Conservation (phyloP, 2,888 invertebrate species). For the Eilema depressum region DNA sequence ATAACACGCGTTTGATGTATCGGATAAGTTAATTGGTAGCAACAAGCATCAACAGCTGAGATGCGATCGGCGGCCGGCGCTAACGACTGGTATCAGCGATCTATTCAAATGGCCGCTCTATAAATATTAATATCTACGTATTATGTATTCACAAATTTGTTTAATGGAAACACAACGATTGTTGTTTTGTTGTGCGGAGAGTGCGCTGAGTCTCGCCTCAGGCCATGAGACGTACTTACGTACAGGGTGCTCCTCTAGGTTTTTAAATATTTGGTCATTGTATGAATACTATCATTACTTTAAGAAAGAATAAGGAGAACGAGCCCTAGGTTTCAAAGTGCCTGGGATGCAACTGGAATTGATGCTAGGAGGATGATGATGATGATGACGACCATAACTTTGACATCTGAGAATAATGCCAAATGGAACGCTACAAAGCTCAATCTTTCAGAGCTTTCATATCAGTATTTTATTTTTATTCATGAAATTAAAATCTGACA, state of each 20-base stretch:
- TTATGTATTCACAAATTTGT: conserved; percentile 83
- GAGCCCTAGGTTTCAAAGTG: too few species aligned
- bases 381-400: too few species aligned
- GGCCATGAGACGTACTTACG: conserved; percentile 63
- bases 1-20: conserved; percentile 30
- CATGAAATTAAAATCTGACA: too few species aligned
- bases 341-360: too few species aligned
- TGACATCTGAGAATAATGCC: too few species aligned
- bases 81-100: conserved; percentile 76
- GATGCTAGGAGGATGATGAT: too few species aligned
- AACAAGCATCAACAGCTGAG: conserved; percentile 67
- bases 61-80: conserved; percentile 57
- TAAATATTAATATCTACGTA: conserved; percentile 81
- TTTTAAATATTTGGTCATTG: conserved; percentile 12
- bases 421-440: too few species aligned
- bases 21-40: conserved; percentile 76
- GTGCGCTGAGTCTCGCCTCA: conserved; percentile 67
- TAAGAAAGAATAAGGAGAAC: too few species aligned
- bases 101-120: conserved; percentile 79
- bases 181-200: conserved; percentile 75
- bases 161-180: conserved; percentile 76
- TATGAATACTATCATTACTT: neutral
- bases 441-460: too few species aligned
- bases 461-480: too few species aligned
- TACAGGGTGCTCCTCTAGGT: conserved; percentile 66